Percentiles rank a stretch among this genome's conserved stretches.
Evolutionary conservation across 2,113 vertebrate genomes (phyloP).

Genomic region (Bos indicus): DNA sequence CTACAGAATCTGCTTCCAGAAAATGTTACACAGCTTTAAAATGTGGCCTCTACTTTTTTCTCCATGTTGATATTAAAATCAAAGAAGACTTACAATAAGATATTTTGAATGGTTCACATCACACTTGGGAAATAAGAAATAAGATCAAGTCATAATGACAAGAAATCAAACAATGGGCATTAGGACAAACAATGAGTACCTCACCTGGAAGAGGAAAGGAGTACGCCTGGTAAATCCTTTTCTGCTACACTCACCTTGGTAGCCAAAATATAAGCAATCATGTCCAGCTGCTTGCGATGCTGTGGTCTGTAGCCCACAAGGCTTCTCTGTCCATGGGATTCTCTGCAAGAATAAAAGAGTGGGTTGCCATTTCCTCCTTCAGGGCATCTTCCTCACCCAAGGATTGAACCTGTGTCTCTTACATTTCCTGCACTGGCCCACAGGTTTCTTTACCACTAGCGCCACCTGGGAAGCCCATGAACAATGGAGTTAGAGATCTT

Average conservation of each 20-base stretch:
- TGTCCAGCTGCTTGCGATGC: background rate
- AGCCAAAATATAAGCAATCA: fast-evolving
- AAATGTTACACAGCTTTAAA: background rate
- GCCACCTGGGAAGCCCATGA: background rate
- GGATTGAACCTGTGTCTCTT: background rate
- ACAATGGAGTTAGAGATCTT: fast-evolving
- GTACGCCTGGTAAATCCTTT: fast-evolving
- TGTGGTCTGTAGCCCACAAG: background rate
- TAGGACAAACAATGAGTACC: background rate
- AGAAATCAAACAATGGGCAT: background rate
- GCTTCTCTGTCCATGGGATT: background rate
- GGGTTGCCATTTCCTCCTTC: background rate
- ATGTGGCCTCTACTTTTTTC: background rate
- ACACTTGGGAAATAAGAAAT: background rate
- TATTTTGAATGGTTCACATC: background rate
- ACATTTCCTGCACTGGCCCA: background rate
- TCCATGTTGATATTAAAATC: background rate
- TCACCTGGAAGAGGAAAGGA: background rate
- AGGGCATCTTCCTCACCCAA: background rate
- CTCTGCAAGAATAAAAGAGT: background rate
- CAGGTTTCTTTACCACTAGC: background rate
- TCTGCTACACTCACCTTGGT: no score
- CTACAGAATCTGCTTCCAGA: background rate
- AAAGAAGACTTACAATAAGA: background rate
- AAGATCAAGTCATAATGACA: background rate